Evolutionary conservation across 2,113 vertebrate genomes (phyloP).

Genomic region (Phaethornis superciliosus): DNA sequence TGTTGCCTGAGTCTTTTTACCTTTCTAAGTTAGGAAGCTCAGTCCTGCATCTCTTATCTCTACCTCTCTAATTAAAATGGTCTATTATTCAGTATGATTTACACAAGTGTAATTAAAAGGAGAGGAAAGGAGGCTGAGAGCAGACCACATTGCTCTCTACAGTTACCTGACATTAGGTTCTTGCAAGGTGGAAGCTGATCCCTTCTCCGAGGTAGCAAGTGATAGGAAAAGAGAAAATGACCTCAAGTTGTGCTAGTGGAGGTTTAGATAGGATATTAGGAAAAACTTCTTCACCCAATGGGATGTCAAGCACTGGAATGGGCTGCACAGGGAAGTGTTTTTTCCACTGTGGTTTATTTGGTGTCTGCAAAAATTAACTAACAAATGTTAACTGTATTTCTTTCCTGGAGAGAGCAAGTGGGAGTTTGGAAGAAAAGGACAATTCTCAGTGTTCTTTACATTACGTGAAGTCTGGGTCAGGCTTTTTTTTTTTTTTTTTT

Average conservation of each 20-base stretch:
- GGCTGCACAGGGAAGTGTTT: background rate
- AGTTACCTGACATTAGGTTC: background rate
- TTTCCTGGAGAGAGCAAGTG: background rate
- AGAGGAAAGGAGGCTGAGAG: background rate
- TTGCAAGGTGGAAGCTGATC: background rate
- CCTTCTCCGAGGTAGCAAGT: background rate
- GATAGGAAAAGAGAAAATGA: background rate
- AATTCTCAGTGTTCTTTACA: background rate
- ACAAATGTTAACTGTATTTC: background rate
- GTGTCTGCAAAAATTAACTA: background rate
- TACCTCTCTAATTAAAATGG: background rate
- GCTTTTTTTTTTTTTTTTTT: background rate
- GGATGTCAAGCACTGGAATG: background rate
- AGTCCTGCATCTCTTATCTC: background rate
- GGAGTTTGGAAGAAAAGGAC: background rate
- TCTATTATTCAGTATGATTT: background rate
- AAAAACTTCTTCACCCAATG: background rate
- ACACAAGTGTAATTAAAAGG: background rate
- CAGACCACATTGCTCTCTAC: fast-evolving
- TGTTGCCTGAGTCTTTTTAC: background rate
- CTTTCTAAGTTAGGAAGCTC: background rate
- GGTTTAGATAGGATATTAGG: background rate
- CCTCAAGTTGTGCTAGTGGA: background rate
- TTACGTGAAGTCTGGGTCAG: background rate
- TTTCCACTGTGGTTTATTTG: background rate